These are phyloP conservation scores for Tinea semifulvella DNA, from an alignment of 2,888 invertebrate genomes.

Conservation along the genomic window DNA sequence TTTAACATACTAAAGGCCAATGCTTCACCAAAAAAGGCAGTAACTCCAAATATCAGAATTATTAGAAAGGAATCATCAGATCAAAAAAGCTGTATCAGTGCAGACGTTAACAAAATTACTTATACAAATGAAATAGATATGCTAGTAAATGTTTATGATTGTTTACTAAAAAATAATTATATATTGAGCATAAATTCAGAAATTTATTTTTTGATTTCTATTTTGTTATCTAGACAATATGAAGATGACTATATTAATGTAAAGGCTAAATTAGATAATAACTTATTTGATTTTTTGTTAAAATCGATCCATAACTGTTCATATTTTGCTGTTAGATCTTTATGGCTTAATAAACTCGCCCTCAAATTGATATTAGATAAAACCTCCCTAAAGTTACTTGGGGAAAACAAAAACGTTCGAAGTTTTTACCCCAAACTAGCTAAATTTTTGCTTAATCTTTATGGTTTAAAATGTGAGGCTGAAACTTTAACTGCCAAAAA, in stretches of 20 bases:
- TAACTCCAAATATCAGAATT: conserved; percentile 41
- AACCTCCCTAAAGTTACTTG: conserved; percentile 71
- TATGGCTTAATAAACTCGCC: conserved; percentile 66
- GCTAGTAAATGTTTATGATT: conserved; percentile 65
- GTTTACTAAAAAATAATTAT: conserved; percentile 67
- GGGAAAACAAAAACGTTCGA: conserved; percentile 72
- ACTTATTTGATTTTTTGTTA: conserved; percentile 36
- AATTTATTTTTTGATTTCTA: conserved; percentile 73
- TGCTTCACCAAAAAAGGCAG: conserved; percentile 30
- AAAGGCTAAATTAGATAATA: conserved; percentile 21
- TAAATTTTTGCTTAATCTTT: conserved; percentile 44
- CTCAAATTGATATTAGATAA: conserved; percentile 69
- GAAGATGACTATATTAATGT: conserved; percentile 36
- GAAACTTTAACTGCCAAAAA: conserved; percentile 24
- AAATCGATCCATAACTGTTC: conserved; percentile 73
- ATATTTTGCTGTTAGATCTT: conserved; percentile 76
- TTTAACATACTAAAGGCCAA: conserved; percentile 45
- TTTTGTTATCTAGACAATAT: conserved; percentile 63
- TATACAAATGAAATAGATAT: conserved; percentile 61
- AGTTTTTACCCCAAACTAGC: conserved; percentile 66
- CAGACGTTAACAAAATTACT: conserved; percentile 51
- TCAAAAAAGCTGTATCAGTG: conserved; percentile 36
- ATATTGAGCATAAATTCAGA: conserved; percentile 73
- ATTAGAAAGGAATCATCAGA: conserved; percentile 35
- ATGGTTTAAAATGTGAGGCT: conserved; percentile 45